Conservation (phyloP, 2,888 invertebrate species). For the Metacarcinus magister region DNA sequence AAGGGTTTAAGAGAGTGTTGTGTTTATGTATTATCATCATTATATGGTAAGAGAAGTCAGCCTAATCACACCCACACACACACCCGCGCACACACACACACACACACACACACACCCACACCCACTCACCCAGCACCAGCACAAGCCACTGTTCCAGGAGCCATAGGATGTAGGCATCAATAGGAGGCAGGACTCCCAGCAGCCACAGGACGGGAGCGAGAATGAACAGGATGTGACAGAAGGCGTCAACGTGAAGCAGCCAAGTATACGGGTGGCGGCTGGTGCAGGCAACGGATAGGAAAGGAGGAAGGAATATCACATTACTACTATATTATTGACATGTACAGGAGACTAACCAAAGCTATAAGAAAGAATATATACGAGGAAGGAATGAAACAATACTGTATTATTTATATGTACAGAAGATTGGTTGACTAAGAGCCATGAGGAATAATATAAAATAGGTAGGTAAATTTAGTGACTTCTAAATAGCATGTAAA, state of each 20-base stretch:
- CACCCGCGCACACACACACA: no score
- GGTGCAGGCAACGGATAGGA: neutral
- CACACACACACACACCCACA: neutral
- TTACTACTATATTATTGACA: neutral
- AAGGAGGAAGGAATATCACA: neutral
- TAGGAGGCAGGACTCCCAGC: conserved; percentile 79
- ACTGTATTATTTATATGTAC: no score
- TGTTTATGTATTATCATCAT: no score
- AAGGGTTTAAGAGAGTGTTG: neutral
- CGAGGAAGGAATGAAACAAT: no score
- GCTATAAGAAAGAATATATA: neutral
- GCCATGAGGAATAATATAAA: no score
- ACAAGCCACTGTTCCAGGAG: conserved; percentile 81
- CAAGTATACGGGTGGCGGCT: conserved; percentile 73
- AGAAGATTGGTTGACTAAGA: no score
- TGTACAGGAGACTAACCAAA: neutral
- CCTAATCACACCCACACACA: neutral
- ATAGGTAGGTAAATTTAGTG: neutral
- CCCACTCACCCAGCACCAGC: conserved; percentile 76
- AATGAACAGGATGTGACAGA: conserved; percentile 74
- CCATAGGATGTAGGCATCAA: conserved; percentile 82
- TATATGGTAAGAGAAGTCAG: no score
- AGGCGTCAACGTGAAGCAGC: conserved; percentile 74
- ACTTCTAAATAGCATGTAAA: no score
- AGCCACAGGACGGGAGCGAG: conserved; percentile 74